Evolutionary conservation across 53 echinoderm and acorn worm species (phyloP).

Genomic region (Arbacia lixula): DNA sequence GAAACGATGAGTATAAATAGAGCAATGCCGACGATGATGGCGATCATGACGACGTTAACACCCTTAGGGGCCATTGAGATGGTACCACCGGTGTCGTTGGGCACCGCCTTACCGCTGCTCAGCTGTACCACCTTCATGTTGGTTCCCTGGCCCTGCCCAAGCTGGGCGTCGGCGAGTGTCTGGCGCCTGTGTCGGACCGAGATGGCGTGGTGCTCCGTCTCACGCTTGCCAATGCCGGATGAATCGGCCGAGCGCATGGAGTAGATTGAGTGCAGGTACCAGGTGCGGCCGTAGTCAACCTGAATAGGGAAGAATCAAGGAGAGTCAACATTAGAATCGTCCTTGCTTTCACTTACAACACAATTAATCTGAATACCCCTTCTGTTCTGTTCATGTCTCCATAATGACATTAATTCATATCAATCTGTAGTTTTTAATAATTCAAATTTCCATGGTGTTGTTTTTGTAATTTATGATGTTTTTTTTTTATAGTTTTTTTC

Average conservation of each 20-base stretch:
- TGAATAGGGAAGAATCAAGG: slow-evolving; percentile 25
- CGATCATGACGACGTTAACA: slow-evolving; percentile 45
- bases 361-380: too few species aligned
- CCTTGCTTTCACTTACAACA: too few species aligned
- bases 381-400: too few species aligned
- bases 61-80: slow-evolving; percentile 51
- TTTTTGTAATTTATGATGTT: too few species aligned
- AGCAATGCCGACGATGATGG: slow-evolving; percentile 55
- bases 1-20: slow-evolving; percentile 58
- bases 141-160: slow-evolving; percentile 69
- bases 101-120: neutral
- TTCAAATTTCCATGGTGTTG: too few species aligned
- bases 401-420: too few species aligned
- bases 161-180: slow-evolving; percentile 24
- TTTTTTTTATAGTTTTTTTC: too few species aligned
- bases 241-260: slow-evolving; percentile 82
- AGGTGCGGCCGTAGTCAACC: slow-evolving; percentile 92
- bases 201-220: slow-evolving; percentile 63
- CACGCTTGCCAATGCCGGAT: slow-evolving; percentile 85
- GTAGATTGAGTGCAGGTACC: slow-evolving; percentile 96
- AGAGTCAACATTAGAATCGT: too few species aligned
- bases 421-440: too few species aligned
- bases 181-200: slow-evolving; percentile 58
- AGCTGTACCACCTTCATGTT: slow-evolving; percentile 87
- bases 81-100: slow-evolving; percentile 47